Percentiles rank a stretch among this genome's conserved stretches.
Conservation (phyloP, 2,888 invertebrate species). For the Ptycholaimellus sp. region DNA sequence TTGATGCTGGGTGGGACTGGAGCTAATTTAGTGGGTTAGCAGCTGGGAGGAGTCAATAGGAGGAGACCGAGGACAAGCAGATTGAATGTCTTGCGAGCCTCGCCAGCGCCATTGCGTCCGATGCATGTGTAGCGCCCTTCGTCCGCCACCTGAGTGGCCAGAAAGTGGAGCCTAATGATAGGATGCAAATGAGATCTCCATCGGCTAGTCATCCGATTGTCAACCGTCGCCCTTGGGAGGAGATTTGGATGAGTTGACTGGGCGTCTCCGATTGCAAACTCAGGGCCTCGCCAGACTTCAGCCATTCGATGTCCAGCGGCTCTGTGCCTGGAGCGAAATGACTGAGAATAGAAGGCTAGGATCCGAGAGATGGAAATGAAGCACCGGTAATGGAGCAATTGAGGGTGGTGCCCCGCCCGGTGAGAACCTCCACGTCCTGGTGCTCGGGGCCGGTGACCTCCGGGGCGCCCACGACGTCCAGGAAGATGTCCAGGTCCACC, state of each 20-base stretch:
- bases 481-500: constrained; percentile 18
- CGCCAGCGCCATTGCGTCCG: constrained; percentile 15
- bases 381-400: too few species aligned
- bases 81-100: constrained; percentile 16
- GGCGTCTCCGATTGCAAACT: constrained; percentile 5
- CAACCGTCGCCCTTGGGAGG: too few species aligned
- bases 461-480: constrained; percentile 17
- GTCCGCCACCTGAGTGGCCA: background rate
- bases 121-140: constrained; percentile 7
- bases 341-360: background rate
- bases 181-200: background rate
- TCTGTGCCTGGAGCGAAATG: background rate
- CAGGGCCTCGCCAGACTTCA: constrained; percentile 14
- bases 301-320: constrained; percentile 17
- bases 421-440: constrained; percentile 11
- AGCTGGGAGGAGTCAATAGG: background rate
- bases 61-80: constrained; percentile 13
- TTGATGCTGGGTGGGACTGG: constrained; percentile 16
- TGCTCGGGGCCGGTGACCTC: constrained; percentile 10
- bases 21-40: background rate
- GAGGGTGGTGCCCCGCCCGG: constrained; percentile 7
- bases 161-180: background rate
- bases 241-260: background rate
- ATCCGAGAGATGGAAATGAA: too few species aligned
- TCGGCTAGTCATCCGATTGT: background rate